A percentile compares a stretch with the other conserved stretches of the same genome.
Conservation (phyloP, 1,140 invertebrate species). For the Heliconius himera region DNA sequence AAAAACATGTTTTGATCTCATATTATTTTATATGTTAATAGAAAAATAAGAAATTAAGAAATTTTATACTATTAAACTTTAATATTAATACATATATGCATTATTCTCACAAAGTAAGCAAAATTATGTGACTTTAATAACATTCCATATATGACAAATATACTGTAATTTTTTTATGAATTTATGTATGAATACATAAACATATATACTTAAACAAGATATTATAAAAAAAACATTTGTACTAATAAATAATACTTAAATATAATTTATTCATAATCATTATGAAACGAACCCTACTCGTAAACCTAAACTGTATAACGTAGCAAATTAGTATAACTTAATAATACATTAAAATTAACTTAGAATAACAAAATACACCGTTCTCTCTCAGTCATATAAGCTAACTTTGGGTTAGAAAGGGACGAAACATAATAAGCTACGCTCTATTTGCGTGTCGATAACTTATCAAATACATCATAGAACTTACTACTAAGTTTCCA, state of each 20-base stretch:
- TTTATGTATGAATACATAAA: too few relatives aligned
- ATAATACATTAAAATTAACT: not conserved
- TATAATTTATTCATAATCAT: not conserved
- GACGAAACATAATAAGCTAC: slow-evolving; percentile 4
- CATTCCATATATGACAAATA: not conserved
- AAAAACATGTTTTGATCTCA: too few relatives aligned
- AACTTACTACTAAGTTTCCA: not conserved
- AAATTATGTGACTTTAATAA: not conserved
- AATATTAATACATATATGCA: not conserved
- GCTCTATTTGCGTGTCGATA: not conserved
- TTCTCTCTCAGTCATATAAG: not conserved
- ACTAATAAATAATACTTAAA: not conserved
- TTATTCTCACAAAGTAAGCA: not conserved
- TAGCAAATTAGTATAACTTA: not conserved
- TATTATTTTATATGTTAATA: too few relatives aligned
- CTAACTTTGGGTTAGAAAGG: not conserved
- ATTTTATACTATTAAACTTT: too few relatives aligned
- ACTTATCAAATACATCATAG: slow-evolving; percentile 11
- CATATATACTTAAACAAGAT: not conserved
- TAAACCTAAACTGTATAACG: not conserved
- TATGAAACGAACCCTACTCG: not conserved
- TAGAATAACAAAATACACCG: not conserved
- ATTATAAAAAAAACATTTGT: not conserved
- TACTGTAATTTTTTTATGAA: too few relatives aligned
- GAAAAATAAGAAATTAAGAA: too few relatives aligned